These are phyloP conservation scores for Myiagra hebetior DNA, from an alignment of 2,113 vertebrate species.

Conservation along the genomic window DNA sequence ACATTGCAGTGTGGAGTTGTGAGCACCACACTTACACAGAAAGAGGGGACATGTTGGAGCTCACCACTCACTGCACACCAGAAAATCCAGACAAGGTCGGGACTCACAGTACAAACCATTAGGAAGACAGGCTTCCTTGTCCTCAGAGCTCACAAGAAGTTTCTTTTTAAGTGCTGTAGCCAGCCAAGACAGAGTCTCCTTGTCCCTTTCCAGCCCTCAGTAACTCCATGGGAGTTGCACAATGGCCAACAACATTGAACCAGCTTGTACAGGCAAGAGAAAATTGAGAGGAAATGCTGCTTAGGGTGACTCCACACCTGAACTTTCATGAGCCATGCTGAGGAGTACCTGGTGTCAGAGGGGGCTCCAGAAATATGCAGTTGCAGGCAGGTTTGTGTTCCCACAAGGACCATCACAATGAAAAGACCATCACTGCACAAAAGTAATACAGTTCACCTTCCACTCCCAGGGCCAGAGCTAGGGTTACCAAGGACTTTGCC, in stretches of 20 bases:
- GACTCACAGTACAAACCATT: not conserved
- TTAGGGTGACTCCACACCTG: not conserved
- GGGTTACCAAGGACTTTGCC: not conserved
- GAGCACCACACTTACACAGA: not conserved
- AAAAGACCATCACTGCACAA: not conserved
- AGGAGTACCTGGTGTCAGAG: not conserved
- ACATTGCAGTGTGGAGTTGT: not conserved
- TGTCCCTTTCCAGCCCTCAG: not conserved
- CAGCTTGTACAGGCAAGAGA: not conserved
- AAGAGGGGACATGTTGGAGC: rapidly evolving
- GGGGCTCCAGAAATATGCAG: not conserved
- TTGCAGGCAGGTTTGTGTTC: not conserved
- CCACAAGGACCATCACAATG: not conserved
- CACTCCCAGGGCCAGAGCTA: not conserved
- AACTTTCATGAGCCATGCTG: not conserved
- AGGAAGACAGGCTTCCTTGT: not conserved
- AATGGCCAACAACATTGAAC: not conserved
- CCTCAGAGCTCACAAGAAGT: not conserved
- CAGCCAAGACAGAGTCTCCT: not conserved
- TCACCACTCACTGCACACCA: not conserved
- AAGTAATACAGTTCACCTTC: not conserved
- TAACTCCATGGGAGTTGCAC: not conserved
- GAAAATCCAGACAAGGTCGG: rapidly evolving
- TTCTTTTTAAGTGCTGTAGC: not conserved
- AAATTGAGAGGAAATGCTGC: not conserved